A percentile compares a stretch with the other conserved stretches of the same genome.
phyloP scores from a whole-genome alignment of 2,113 vertebrate species.

The Orycteropus afer region DNA sequence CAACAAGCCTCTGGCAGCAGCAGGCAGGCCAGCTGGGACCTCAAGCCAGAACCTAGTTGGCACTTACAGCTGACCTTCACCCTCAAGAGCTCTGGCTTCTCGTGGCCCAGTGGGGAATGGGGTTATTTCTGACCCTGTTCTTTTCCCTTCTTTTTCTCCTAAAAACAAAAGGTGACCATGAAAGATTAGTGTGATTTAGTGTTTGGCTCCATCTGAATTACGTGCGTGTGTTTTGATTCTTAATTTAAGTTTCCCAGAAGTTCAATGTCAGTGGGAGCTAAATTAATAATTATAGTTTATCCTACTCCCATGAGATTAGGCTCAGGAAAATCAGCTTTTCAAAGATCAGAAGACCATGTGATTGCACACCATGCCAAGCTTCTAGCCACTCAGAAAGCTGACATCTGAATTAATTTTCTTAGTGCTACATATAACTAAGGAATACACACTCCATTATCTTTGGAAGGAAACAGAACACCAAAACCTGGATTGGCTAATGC shows the following conservation, averaged over 20 bases:
- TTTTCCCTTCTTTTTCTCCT: background rate
- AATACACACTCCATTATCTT: background rate
- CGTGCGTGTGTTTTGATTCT: conserved; percentile 31
- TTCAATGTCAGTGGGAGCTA: conserved; percentile 28
- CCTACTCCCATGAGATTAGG: conserved; percentile 56
- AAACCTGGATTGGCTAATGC: background rate
- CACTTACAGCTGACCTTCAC: background rate
- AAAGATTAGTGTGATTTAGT: background rate
- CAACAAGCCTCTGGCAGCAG: background rate
- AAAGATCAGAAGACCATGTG: conserved; percentile 56
- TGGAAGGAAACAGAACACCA: background rate
- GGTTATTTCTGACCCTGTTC: background rate
- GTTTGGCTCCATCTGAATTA: background rate
- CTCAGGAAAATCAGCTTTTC: conserved; percentile 65
- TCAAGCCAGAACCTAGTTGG: conserved; percentile 11
- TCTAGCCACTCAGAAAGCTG: background rate
- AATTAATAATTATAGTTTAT: conserved; percentile 62
- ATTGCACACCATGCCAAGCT: background rate
- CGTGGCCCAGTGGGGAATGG: background rate
- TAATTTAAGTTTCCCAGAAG: conserved; percentile 58
- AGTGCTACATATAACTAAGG: background rate
- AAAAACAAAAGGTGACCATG: background rate
- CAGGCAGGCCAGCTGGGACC: background rate
- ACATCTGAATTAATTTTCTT: conserved; percentile 21
- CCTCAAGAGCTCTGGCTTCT: background rate